Percentiles rank a stretch among this genome's conserved stretches.
Evolutionary conservation across 2,113 vertebrate genomes (phyloP).

Genomic region (Cynoglossus semilaevis): DNA sequence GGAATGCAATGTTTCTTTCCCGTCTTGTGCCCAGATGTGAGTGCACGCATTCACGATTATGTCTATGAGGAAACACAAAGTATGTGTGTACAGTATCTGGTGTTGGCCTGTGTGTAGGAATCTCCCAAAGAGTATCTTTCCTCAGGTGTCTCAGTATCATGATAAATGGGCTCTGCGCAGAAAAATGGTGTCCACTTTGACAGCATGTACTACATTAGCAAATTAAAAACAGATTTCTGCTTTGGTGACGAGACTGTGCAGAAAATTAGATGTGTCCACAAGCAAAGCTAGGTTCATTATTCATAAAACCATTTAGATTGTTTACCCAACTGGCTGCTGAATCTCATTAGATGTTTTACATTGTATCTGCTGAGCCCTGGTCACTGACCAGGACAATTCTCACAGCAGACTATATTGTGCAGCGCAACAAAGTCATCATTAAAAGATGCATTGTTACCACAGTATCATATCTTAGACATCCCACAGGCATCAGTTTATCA

Average conservation of each 20-base stretch:
- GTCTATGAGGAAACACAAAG: slow-evolving; percentile 1
- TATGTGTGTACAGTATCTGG: slow-evolving; percentile 18
- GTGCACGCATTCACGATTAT: neutral
- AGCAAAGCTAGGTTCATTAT: neutral
- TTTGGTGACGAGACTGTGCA: neutral
- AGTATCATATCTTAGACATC: neutral
- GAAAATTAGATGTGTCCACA: neutral
- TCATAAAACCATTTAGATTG: neutral
- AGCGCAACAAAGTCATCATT: neutral
- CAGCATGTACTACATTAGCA: neutral
- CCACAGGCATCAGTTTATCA: neutral
- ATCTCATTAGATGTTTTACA: neutral
- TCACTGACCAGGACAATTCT: neutral
- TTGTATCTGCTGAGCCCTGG: neutral
- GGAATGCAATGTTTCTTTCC: slow-evolving; percentile 2
- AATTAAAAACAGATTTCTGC: neutral
- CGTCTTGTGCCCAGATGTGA: slow-evolving; percentile 17
- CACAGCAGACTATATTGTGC: neutral
- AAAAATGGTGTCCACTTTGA: neutral
- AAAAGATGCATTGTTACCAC: neutral
- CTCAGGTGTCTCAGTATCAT: slow-evolving; percentile 67
- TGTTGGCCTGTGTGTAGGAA: slow-evolving; percentile 43
- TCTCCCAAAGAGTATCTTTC: slow-evolving; percentile 52
- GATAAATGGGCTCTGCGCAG: slow-evolving; percentile 64
- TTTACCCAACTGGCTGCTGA: neutral